Base-by-base conservation (phyloP, 2,797 vertebrate species). In the Geotria australis region DNA sequence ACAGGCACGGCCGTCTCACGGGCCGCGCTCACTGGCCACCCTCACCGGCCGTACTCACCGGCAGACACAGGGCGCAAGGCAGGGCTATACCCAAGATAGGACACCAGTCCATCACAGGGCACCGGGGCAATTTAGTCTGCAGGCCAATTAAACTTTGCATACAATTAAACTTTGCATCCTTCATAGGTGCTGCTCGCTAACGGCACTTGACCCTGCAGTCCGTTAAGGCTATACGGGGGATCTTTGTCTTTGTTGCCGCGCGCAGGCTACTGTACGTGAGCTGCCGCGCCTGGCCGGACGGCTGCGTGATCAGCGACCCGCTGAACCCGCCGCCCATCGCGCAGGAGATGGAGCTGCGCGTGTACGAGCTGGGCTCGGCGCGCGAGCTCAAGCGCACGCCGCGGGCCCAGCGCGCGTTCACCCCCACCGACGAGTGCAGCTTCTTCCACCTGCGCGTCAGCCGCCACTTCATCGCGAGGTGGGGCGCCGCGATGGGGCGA, bases 361-460 rank as follows among this genome's bases (percentile, higher is more conserved):
- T 95, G 47, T 85, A 93, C 0, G 89, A 96, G 62, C 75, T 98
- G 61, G 89, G 85, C 73, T 98, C 76, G 2, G 72, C 95, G 72
- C 72, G 76, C 59, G 89, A 95, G 66, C 85, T 83, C 67, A 80
- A 78, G 38, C 72, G 79, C 57, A 81, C 81, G 1, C 73, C 95
- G 51, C 75, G 85, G 0, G 86, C 85, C 0, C 89, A 96, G 62
- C 74, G 84, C 2, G 91, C 88, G 61, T 91, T 89, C 69, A 93
- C 89, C 0, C 89, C 91, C 24, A 89, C 85, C 0, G 83, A 95
- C 2, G 86, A 96, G 68, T 93, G 82, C 68, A 89, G 94, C 74
- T 98, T 96, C 65, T 89, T 96, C 68, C 95, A 95, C 68, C 74
- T 98, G 3, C 86, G 94, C 0, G 88, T 96, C 73, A 96, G 88